Percentiles rank a stretch among this genome's conserved stretches.
These are phyloP conservation scores for Acanthosepion pharaonis DNA, from an alignment of 2,888 invertebrate genomes.

Conservation along the genomic window DNA sequence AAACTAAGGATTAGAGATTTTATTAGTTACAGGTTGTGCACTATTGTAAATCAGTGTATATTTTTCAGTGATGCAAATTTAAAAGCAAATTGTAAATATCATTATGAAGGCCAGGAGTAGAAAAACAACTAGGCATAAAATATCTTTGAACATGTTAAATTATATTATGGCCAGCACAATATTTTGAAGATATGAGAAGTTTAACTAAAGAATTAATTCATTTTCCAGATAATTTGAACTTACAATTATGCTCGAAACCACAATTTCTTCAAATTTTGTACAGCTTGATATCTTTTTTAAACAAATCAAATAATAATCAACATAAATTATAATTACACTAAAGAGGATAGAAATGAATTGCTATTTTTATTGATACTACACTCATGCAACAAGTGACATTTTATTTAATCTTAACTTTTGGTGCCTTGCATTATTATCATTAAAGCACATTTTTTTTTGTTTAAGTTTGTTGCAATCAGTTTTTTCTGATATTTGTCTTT, in stretches of 20 bases:
- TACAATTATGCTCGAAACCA: no score
- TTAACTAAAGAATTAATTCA: background rate
- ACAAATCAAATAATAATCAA: background rate
- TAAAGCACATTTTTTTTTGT: background rate
- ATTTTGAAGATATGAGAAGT: background rate
- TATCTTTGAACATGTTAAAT: background rate
- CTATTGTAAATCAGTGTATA: background rate
- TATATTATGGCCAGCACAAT: background rate
- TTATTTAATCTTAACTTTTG: background rate
- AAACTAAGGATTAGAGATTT: background rate
- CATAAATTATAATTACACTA: background rate
- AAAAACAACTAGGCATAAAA: background rate
- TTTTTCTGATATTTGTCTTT: background rate
- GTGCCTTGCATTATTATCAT: constrained; percentile 4
- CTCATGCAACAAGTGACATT: background rate
- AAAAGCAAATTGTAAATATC: background rate
- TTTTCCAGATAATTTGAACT: no score
- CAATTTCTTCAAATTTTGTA: background rate
- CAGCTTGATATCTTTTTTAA: background rate
- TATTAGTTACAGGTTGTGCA: background rate
- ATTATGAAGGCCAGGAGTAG: background rate
- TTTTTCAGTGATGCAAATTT: background rate
- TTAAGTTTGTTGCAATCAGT: background rate
- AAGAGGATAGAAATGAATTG: background rate
- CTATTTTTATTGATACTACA: background rate